Conservation (phyloP, 1,140 invertebrate genomes). For the Caenorhabditis remanei region DNA sequence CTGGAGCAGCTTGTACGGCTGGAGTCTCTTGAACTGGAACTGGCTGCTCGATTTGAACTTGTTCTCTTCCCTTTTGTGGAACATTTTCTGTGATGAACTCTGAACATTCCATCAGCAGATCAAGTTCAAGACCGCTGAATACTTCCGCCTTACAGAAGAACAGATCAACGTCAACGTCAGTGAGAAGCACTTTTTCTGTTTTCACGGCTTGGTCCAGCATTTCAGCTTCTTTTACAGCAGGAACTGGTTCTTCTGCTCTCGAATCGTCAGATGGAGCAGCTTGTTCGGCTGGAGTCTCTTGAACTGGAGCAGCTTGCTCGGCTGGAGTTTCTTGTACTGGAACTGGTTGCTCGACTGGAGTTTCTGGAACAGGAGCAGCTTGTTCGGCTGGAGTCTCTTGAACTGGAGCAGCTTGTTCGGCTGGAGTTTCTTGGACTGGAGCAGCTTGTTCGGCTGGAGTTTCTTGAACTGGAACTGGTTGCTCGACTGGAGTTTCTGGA, state of each 20-base stretch:
- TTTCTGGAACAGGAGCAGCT: constrained; percentile 13
- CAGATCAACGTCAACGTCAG: constrained; percentile 27
- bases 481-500: not conserved
- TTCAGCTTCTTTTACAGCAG: not conserved
- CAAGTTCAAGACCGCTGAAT: not conserved
- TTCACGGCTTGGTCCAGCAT: not conserved
- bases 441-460: constrained; percentile 22
- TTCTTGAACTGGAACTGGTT: not conserved
- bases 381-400: constrained; percentile 29
- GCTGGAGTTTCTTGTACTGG: constrained; percentile 32
- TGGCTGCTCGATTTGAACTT: not conserved
- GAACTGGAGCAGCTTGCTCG: constrained; percentile 4
- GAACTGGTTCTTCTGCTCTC: not conserved
- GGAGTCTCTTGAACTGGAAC: not conserved
- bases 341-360: not conserved
- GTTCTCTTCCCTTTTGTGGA: not conserved
- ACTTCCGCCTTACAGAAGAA: constrained; percentile 26
- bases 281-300: not conserved
- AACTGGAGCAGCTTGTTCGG: not conserved
- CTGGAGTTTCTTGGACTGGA: not conserved
- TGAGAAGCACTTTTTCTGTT: not conserved
- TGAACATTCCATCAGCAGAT: not conserved
- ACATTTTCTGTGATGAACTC: not conserved
- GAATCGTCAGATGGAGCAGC: not conserved
- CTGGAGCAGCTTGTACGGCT: not conserved